Evolutionary conservation across 2,888 invertebrate species (phyloP).

Genomic region (Plebejus melissa): DNA sequence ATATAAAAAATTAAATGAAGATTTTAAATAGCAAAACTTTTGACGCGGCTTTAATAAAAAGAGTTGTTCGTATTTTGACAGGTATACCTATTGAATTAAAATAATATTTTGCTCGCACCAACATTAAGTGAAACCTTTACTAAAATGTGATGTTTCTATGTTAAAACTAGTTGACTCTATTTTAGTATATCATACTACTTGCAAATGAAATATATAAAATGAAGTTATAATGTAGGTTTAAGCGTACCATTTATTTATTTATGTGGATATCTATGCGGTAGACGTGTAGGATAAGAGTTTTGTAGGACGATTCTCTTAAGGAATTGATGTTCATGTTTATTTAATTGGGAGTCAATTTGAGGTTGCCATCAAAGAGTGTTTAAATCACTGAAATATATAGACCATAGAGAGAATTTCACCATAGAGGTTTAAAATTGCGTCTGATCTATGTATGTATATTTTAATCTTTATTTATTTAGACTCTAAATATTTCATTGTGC

Average conservation of each 20-base stretch:
- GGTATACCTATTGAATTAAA: not conserved
- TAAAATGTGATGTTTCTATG: conserved; percentile 66
- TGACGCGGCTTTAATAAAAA: not conserved
- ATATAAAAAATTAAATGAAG: not conserved
- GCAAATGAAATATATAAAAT: conserved; percentile 56
- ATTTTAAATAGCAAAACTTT: not conserved
- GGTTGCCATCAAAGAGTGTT: conserved; percentile 20
- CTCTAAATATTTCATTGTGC: not conserved
- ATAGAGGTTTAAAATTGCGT: not conserved
- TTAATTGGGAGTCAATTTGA: conserved; percentile 31
- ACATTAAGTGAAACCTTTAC: conserved; percentile 42
- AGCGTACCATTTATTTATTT: conserved; percentile 68
- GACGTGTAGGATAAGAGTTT: conserved; percentile 31
- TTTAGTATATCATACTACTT: conserved; percentile 66
- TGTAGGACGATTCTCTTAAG: conserved; percentile 31
- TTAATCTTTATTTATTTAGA: no score
- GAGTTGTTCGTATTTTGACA: conserved; percentile 5
- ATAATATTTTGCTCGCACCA: conserved; percentile 57
- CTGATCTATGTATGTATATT: not conserved
- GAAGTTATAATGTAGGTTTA: conserved; percentile 69
- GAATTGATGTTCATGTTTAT: conserved; percentile 34
- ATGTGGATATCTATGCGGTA: conserved; percentile 42
- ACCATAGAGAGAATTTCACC: conserved; percentile 1
- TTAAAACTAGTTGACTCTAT: conserved; percentile 64
- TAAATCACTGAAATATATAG: conserved; percentile 15